Evolutionary conservation across 2,888 invertebrate species (phyloP).

Genomic region (Dromius quadrimaculatus): DNA sequence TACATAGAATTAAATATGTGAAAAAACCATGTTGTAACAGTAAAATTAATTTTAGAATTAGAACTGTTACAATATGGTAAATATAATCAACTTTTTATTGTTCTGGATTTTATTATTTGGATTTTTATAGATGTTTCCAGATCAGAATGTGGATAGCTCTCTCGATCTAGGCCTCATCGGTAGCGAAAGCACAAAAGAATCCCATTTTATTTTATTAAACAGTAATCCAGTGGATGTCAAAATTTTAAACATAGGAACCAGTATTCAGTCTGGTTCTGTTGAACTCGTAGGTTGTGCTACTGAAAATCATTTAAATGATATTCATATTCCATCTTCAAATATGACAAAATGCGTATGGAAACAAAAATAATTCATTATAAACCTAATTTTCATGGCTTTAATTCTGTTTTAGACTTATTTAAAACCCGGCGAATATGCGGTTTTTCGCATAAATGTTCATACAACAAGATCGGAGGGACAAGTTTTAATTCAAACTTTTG

Average conservation of each 20-base stretch:
- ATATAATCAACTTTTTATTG: slow-evolving; percentile 23
- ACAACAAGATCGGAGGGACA: slow-evolving; percentile 77
- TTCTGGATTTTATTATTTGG: background rate
- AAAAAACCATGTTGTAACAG: background rate
- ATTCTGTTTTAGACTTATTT: slow-evolving; percentile 67
- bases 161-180: slow-evolving; percentile 77
- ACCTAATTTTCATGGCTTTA: slow-evolving; percentile 3
- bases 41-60: no score
- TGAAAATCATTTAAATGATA: slow-evolving; percentile 64
- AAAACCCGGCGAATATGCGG: slow-evolving; percentile 74
- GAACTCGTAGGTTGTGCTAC: slow-evolving; percentile 74
- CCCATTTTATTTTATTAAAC: slow-evolving; percentile 80
- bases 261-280: slow-evolving; percentile 71
- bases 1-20: slow-evolving; percentile 40
- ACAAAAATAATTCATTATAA: background rate
- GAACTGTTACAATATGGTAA: no score
- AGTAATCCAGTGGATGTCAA: slow-evolving; percentile 80
- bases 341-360: slow-evolving; percentile 64
- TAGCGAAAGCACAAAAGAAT: slow-evolving; percentile 75
- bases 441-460: slow-evolving; percentile 78
- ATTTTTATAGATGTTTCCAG: slow-evolving; percentile 63
- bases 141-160: slow-evolving; percentile 63
- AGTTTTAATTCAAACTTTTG: slow-evolving; percentile 76
- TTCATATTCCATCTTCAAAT: slow-evolving; percentile 64
- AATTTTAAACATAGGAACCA: slow-evolving; percentile 72